Percentiles rank a stretch among this genome's conserved stretches.
These are phyloP conservation scores for Lasioglossum lativentre DNA, from an alignment of 2,888 invertebrate genomes.

Conservation along the genomic window DNA sequence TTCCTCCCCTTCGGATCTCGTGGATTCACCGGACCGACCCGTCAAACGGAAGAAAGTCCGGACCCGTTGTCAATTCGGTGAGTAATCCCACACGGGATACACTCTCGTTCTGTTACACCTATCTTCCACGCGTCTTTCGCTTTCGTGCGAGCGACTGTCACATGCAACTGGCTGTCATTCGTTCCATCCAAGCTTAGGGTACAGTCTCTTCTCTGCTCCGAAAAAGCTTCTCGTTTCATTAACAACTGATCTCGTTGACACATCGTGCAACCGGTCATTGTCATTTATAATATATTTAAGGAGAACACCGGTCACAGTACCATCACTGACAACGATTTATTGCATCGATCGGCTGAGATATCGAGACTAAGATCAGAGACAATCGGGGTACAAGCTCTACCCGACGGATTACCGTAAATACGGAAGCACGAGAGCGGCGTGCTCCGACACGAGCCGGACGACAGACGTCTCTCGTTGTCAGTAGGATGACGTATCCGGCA, in stretches of 20 bases:
- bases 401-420: slow-evolving; percentile 8
- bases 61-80: slow-evolving; percentile 54
- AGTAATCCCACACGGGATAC: slow-evolving; percentile 28
- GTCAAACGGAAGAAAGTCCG: slow-evolving; percentile 21
- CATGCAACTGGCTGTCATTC: not conserved
- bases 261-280: not conserved
- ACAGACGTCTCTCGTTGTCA: slow-evolving; percentile 11
- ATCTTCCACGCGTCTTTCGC: not conserved
- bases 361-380: not conserved
- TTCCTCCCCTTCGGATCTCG: slow-evolving; percentile 31
- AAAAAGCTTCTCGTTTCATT: not conserved
- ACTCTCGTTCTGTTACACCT: not conserved
- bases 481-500: slow-evolving; percentile 56
- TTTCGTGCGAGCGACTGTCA: not conserved
- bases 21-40: slow-evolving; percentile 45
- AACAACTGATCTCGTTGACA: not conserved
- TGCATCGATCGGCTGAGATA: not conserved
- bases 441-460: slow-evolving; percentile 21
- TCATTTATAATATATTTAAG: not conserved
- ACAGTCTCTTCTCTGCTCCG: not conserved
- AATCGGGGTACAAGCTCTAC: not conserved
- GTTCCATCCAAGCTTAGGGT: too few relatives aligned
- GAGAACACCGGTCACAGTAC: not conserved
- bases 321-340: not conserved
- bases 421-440: slow-evolving; percentile 45